phyloP scores from a whole-genome alignment of 2,797 vertebrate species.

The Liparis tanakae region DNA sequence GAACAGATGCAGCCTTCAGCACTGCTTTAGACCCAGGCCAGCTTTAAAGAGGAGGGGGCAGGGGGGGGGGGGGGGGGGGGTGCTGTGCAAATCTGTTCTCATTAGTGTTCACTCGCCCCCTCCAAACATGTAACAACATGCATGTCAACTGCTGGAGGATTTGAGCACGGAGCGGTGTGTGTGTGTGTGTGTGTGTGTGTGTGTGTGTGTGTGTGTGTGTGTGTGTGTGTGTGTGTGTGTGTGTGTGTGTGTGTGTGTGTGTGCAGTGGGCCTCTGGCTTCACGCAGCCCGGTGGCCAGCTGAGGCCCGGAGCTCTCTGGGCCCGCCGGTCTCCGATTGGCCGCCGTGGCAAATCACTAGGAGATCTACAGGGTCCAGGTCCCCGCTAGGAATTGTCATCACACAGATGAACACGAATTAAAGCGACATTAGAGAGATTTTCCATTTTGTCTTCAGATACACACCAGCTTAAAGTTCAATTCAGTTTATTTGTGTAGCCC shows the following conservation, averaged over 20 bases:
- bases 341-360: not conserved
- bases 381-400: not conserved
- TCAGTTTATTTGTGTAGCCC: too few species aligned
- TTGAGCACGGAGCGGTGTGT: constrained; percentile 21
- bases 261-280: constrained; percentile 37
- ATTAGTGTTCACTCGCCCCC: constrained; percentile 62
- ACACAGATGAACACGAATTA: not conserved
- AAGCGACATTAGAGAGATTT: not conserved
- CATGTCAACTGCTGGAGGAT: constrained; percentile 44
- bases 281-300: constrained; percentile 2
- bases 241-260: constrained; percentile 42
- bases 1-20: constrained; percentile 67
- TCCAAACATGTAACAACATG: constrained; percentile 61
- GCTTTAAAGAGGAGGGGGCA: constrained; percentile 42
- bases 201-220: constrained; percentile 46
- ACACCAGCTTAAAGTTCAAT: too few species aligned
- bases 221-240: constrained; percentile 46
- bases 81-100: constrained; percentile 72
- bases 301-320: constrained; percentile 6
- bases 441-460: not conserved
- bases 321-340: not conserved
- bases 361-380: not conserved
- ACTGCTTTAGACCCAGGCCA: constrained; percentile 49
- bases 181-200: constrained; percentile 46
- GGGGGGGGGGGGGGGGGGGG: not conserved